Evolutionary conservation across 2,888 invertebrate species (phyloP).

Genomic region (Anodontia alba): DNA sequence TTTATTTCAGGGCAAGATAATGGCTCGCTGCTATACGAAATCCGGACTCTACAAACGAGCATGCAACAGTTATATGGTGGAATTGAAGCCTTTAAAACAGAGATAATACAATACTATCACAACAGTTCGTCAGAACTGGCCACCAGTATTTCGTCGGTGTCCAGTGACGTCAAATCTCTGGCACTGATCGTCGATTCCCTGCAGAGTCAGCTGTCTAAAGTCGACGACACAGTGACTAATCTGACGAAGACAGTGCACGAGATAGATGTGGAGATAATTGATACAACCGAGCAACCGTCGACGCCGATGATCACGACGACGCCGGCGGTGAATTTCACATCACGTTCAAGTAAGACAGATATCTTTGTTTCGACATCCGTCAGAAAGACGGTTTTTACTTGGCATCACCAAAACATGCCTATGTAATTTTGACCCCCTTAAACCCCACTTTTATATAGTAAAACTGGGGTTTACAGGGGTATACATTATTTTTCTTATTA

Average conservation of each 20-base stretch:
- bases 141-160: not conserved
- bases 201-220: not conserved
- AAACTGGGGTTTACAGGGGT: too few relatives aligned
- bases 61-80: constrained; percentile 1
- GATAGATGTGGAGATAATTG: not conserved
- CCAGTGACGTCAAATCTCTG: not conserved
- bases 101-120: not conserved
- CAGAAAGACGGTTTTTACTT: too few relatives aligned
- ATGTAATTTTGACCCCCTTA: too few relatives aligned
- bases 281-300: not conserved
- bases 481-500: too few relatives aligned
- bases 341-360: too few relatives aligned
- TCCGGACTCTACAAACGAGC: not conserved
- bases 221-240: not conserved
- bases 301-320: not conserved
- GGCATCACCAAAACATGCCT: too few relatives aligned
- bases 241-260: not conserved
- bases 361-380: too few relatives aligned
- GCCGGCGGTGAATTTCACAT: not conserved
- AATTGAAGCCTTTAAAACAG: not conserved
- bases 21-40: not conserved
- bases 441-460: too few relatives aligned
- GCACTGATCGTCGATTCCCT: not conserved
- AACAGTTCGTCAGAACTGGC: not conserved
- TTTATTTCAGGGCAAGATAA: not conserved